phyloP scores from a whole-genome alignment of 1,140 invertebrate genomes.

The Pseudachorutes palmiensis region DNA sequence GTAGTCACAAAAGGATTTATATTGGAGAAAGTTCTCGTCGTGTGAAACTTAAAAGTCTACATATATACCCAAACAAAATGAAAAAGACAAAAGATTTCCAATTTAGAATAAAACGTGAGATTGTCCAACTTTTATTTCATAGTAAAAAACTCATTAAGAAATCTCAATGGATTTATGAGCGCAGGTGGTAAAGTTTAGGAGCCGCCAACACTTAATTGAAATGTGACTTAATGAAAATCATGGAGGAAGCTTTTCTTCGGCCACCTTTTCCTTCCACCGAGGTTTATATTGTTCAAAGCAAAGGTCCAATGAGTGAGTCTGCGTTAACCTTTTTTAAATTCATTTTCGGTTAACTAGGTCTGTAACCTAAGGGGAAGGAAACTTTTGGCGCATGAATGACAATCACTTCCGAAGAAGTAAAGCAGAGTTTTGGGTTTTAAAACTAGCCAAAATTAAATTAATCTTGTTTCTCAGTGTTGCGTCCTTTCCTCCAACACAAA shows the following conservation, averaged over 20 bases:
- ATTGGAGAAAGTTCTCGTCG: neutral
- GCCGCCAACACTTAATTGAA: neutral
- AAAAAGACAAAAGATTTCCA: neutral
- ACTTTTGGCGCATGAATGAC: neutral
- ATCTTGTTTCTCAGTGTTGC: no score
- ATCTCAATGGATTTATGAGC: neutral
- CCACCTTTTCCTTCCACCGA: no score
- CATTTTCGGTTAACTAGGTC: neutral
- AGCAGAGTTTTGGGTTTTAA: neutral
- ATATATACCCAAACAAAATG: no score
- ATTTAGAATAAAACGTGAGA: neutral
- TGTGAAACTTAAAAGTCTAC: neutral
- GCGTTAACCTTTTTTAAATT: neutral
- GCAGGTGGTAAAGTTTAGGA: neutral
- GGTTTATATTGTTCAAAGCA: no score
- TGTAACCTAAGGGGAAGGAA: neutral
- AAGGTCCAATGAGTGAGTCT: neutral
- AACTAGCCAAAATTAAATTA: neutral
- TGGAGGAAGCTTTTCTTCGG: no score
- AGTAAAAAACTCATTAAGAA: slow-evolving; percentile 5
- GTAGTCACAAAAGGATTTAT: neutral
- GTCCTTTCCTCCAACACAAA: neutral
- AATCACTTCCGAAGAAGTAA: neutral
- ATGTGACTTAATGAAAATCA: neutral
- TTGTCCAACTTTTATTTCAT: neutral